Evolutionary conservation across 2,113 vertebrate genomes (phyloP).

Genomic region (Melanotaenia duboulayi): DNA sequence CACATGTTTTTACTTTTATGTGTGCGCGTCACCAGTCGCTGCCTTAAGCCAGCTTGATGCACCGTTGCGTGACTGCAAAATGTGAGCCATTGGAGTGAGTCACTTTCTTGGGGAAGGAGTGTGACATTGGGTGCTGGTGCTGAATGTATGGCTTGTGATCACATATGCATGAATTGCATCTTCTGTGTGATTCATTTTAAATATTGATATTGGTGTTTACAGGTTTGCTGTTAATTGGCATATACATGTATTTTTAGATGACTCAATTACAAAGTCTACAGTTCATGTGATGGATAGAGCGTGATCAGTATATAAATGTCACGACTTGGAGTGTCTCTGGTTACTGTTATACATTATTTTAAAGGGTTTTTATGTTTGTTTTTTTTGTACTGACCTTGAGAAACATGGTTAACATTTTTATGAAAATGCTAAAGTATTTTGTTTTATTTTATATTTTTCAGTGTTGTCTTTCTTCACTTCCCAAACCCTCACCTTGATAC

Average conservation of each 20-base stretch:
- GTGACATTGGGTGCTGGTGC: slow-evolving; percentile 54
- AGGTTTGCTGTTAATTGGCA: background rate
- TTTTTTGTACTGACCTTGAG: no score
- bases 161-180: no score
- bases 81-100: slow-evolving; percentile 59
- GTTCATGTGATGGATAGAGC: slow-evolving; percentile 26
- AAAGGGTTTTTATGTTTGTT: no score
- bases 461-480: no score
- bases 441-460: no score
- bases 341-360: no score
- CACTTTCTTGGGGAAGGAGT: slow-evolving; percentile 61
- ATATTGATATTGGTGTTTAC: slow-evolving; percentile 23
- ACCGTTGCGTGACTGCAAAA: slow-evolving; percentile 63
- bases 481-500: slow-evolving; percentile 43
- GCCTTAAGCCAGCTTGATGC: slow-evolving; percentile 66
- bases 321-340: no score
- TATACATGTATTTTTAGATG: slow-evolving; percentile 20
- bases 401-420: no score
- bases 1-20: slow-evolving; percentile 34
- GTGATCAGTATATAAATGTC: no score
- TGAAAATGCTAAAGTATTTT: no score
- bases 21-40: slow-evolving; percentile 45
- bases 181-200: slow-evolving; percentile 16
- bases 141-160: slow-evolving; percentile 39
- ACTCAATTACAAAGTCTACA: slow-evolving; percentile 1